Base-by-base conservation (phyloP, 2,888 invertebrate species). In the Pyralis farinalis region DNA sequence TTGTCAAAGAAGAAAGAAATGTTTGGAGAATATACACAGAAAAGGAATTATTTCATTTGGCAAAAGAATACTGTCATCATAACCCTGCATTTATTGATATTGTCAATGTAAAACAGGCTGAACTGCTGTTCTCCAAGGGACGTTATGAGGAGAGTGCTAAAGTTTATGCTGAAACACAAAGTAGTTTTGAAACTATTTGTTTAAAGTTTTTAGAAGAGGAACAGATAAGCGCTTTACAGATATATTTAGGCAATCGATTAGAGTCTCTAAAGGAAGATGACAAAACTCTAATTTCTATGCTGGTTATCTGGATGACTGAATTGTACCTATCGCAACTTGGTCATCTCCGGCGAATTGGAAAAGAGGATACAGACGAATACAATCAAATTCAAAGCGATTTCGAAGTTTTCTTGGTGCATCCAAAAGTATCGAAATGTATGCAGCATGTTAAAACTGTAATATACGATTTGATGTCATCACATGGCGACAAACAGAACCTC, bases 291-390 rank as follows among this genome's bases (percentile, higher is more conserved):
- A 93, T 96, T 35, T 97, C 98, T 0, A 96, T 98, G 93, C 91
- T 99, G 27, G 95, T 98, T 0, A 92, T 98, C 40, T 99, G 99
- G 98, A 91, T 98, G 54, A 93, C 97, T 0, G 99, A 99, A 77
- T 86, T 99, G 21, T 98, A 95, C 74, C 89, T 98, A 50, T 96
- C 95, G 40, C 95, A 97, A 76, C 90, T 99, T 42, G 97, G 97
- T n/a, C 86, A 92, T 32, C 83, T 96, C 34, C 78, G 93, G 1
- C 84, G 91, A 6, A 78, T 82, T 0, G 85, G 79, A 0, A 64
- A 75, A 38, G 71, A 71, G 1, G 77, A 84, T 36, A 75, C 87
- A 1, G 58, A 81, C 1, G 81, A 90, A 29, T 94, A 94, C 55
- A 74, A 80, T 11, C 90, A 90, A 32, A 73, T 95, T 1, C 95